A percentile compares a stretch with the other conserved stretches of the same genome.
These are phyloP conservation scores for Tachina grossa DNA, from an alignment of 2,888 invertebrate species.

Conservation along the genomic window DNA sequence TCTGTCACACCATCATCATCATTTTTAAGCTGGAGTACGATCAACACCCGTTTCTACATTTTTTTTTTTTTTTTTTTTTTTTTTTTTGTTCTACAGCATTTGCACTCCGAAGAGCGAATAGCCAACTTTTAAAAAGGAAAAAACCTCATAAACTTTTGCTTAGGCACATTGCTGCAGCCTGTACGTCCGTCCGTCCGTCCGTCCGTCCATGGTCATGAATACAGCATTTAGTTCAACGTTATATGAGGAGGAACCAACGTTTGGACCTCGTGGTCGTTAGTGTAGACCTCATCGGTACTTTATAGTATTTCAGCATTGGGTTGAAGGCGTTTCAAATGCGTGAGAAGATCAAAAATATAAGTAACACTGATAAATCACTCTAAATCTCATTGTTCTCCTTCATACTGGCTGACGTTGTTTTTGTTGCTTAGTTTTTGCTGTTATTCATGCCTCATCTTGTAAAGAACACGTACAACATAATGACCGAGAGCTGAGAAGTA, in stretches of 20 bases:
- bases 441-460: conserved; percentile 39
- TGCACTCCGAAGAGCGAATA: neutral
- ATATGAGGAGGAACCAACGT: conserved; percentile 45
- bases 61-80: neutral
- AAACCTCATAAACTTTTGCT: conserved; percentile 29
- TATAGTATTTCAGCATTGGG: conserved; percentile 27
- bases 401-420: conserved; percentile 3
- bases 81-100: too few species aligned
- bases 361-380: conserved; percentile 81
- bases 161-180: conserved; percentile 32
- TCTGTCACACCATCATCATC: conserved; percentile 68
- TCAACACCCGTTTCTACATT: conserved; percentile 31
- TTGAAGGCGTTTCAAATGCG: conserved; percentile 73
- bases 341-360: conserved; percentile 80
- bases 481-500: conserved; percentile 60
- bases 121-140: conserved; percentile 12
- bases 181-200: conserved; percentile 43
- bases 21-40: conserved; percentile 37
- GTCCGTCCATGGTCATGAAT: conserved; percentile 31
- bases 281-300: conserved; percentile 40
- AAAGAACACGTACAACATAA: conserved; percentile 56
- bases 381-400: conserved; percentile 78
- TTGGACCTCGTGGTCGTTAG: conserved; percentile 69
- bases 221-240: conserved; percentile 39
- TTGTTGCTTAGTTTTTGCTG: conserved; percentile 14